phyloP scores from a whole-genome alignment of 2,113 vertebrate genomes.

The Castor canadensis region DNA sequence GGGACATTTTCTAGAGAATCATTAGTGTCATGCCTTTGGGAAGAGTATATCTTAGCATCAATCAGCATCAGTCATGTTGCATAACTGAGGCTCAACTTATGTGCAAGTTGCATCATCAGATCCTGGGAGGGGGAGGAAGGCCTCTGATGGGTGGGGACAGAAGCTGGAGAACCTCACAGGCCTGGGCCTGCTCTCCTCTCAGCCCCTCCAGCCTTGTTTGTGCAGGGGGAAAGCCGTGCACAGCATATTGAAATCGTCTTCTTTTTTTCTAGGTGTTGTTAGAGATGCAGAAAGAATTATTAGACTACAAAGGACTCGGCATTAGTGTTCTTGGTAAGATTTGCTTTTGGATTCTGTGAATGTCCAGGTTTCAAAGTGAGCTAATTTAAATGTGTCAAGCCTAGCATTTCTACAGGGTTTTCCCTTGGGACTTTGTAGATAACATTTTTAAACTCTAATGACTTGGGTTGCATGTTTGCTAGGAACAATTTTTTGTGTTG shows the following conservation, averaged over 20 bases:
- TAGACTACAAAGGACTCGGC: constrained; percentile 91
- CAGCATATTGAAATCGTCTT: background rate
- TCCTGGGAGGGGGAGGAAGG: background rate
- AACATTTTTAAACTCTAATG: background rate
- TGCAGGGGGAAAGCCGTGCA: background rate
- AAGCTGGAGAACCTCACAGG: background rate
- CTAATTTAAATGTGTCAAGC: background rate
- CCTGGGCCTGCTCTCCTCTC: background rate
- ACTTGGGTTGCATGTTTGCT: background rate
- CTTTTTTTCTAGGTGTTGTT: constrained; percentile 89
- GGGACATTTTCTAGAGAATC: background rate
- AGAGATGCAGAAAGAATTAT: constrained; percentile 93
- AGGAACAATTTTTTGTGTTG: background rate
- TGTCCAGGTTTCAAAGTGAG: constrained; percentile 12
- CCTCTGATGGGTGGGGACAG: background rate
- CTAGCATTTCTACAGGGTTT: background rate
- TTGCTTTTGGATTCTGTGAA: background rate
- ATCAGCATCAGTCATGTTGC: background rate
- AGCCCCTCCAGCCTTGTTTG: background rate
- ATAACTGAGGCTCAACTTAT: background rate
- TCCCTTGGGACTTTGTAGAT: background rate
- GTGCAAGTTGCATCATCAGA: constrained; percentile 77
- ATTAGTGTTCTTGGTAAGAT: constrained; percentile 97
- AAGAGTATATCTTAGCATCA: background rate
- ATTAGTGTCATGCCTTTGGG: background rate